These are phyloP conservation scores for Morelia viridis DNA, from an alignment of 2,797 vertebrate species.

Conservation along the genomic window DNA sequence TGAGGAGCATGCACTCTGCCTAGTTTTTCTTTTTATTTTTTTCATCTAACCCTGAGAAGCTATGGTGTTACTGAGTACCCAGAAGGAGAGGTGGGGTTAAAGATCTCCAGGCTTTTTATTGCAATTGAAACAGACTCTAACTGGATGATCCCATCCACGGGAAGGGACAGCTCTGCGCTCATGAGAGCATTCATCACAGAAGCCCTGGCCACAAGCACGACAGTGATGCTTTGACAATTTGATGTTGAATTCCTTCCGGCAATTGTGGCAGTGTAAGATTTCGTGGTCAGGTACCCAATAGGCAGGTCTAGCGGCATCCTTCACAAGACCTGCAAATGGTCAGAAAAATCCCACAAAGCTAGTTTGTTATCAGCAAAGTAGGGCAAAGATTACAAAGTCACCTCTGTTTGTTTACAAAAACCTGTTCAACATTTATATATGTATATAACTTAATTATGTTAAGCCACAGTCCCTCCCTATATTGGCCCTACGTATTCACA, in stretches of 20 bases:
- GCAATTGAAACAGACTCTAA: slow-evolving; percentile 91
- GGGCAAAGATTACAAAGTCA: neutral
- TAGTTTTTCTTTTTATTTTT: slow-evolving; percentile 66
- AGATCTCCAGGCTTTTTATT: slow-evolving; percentile 94
- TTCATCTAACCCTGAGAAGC: slow-evolving; percentile 82
- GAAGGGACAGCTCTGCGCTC: slow-evolving; percentile 91
- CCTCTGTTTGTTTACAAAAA: neutral
- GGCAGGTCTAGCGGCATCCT: slow-evolving; percentile 92
- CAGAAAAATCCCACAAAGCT: neutral
- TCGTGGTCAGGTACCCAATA: slow-evolving; percentile 99
- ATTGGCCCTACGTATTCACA: neutral
- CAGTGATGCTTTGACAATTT: slow-evolving; percentile 98
- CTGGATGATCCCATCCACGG: slow-evolving; percentile 96
- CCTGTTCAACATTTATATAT: neutral
- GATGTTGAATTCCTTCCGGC: slow-evolving; percentile 88
- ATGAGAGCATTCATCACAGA: slow-evolving; percentile 92
- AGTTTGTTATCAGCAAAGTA: neutral
- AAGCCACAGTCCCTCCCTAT: neutral
- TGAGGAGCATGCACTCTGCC: slow-evolving; percentile 69
- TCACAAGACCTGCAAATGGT: slow-evolving; percentile 83
- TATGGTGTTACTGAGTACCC: slow-evolving; percentile 74
- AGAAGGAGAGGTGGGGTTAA: slow-evolving; percentile 77
- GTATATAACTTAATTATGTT: neutral
- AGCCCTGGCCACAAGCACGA: slow-evolving; percentile 94
- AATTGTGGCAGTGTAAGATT: slow-evolving; percentile 88